Percentiles rank a stretch among this genome's conserved stretches.
These are phyloP conservation scores for Pherbina coryleti DNA, from an alignment of 2,888 invertebrate genomes.

Conservation along the genomic window DNA sequence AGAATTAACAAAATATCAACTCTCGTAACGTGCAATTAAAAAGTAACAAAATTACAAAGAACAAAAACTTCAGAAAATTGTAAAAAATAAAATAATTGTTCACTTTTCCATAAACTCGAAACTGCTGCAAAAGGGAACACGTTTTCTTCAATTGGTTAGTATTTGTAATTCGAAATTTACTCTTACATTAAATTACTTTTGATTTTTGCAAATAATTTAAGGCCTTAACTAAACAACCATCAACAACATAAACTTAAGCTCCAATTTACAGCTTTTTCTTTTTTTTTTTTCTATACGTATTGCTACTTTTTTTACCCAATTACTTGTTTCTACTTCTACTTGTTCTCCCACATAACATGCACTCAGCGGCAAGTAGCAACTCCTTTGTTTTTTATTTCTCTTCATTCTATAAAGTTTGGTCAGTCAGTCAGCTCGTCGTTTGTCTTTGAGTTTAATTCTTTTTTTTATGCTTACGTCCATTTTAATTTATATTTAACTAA, in stretches of 20 bases:
- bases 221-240: not conserved
- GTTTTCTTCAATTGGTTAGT: not conserved
- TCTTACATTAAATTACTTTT: no score
- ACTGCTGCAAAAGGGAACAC: not conserved
- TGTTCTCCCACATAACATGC: conserved; percentile 4
- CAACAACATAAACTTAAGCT: not conserved
- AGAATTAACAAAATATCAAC: no score
- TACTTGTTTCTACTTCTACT: not conserved
- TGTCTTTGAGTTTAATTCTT: not conserved
- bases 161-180: no score
- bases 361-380: not conserved
- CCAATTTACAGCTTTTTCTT: not conserved
- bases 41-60: not conserved
- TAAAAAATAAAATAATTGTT: not conserved
- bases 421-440: not conserved
- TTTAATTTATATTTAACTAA: conserved; percentile 10
- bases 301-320: not conserved
- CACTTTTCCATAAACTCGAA: not conserved
- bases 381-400: conserved; percentile 7
- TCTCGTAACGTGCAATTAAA: no score
- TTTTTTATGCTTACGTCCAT: not conserved
- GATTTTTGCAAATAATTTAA: not conserved
- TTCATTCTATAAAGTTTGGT: not conserved
- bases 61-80: not conserved
- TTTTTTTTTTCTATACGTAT: not conserved